Conservation (phyloP, 2,888 invertebrate genomes). For the Lochmaea crataegi region DNA sequence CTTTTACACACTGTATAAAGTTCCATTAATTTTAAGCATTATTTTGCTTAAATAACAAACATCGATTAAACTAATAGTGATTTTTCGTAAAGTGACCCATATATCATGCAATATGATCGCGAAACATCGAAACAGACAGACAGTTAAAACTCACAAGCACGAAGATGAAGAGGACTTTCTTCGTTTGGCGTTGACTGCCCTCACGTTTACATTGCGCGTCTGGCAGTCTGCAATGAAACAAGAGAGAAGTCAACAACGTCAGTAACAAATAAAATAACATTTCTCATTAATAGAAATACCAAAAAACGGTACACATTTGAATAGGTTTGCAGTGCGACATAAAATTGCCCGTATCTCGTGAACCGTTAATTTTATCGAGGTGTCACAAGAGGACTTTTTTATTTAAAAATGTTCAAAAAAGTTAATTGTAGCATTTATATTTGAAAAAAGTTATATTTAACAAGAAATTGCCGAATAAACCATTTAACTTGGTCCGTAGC, state of each 20-base stretch:
- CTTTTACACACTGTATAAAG: too few relatives aligned
- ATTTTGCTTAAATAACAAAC: neutral
- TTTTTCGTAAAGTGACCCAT: constrained; percentile 17
- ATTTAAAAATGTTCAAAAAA: too few relatives aligned
- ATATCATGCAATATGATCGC: constrained; percentile 48
- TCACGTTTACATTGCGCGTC: constrained; percentile 80
- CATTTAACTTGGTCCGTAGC: too few relatives aligned
- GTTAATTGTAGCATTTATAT: too few relatives aligned
- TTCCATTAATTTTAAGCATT: neutral
- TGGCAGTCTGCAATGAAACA: constrained; percentile 82
- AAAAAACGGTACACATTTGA: neutral
- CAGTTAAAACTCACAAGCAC: constrained; percentile 75
- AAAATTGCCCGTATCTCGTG: too few relatives aligned
- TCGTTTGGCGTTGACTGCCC: constrained; percentile 77
- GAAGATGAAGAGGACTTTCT: constrained; percentile 73
- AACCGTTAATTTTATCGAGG: too few relatives aligned
- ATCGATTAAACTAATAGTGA: constrained; percentile 4
- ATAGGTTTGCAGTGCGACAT: too few relatives aligned
- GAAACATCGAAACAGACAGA: constrained; percentile 62
- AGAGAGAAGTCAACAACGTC: constrained; percentile 68
- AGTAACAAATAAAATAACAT: constrained; percentile 28
- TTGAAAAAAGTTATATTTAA: too few relatives aligned
- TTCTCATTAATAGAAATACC: constrained; percentile 5
- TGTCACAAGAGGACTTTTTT: too few relatives aligned
- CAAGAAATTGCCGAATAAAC: too few relatives aligned